phyloP scores from a whole-genome alignment of 2,888 invertebrate genomes.

The Tricholauxania praeusta region DNA sequence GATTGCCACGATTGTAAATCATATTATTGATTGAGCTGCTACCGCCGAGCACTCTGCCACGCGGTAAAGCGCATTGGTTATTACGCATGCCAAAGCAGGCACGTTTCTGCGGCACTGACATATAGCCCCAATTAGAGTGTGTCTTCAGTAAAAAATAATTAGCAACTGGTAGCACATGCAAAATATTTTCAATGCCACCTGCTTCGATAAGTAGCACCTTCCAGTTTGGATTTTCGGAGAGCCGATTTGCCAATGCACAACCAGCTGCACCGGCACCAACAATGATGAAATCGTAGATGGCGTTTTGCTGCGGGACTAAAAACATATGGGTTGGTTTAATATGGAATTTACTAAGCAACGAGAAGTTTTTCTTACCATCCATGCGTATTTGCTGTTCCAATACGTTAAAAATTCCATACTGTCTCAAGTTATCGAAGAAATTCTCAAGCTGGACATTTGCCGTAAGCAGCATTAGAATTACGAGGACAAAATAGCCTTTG shows the following conservation, averaged over 20 bases:
- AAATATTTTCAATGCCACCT: slow-evolving; percentile 67
- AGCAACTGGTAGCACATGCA: slow-evolving; percentile 61
- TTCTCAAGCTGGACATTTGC: too few relatives aligned
- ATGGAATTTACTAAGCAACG: too few relatives aligned
- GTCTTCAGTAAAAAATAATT: slow-evolving; percentile 62
- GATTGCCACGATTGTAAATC: slow-evolving; percentile 82
- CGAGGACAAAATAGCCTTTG: too few relatives aligned
- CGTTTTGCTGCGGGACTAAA: slow-evolving; percentile 76
- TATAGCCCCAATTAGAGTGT: slow-evolving; percentile 79
- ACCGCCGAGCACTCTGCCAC: slow-evolving; percentile 74
- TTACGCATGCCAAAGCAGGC: slow-evolving; percentile 71
- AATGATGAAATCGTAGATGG: slow-evolving; percentile 84
- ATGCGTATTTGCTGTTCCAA: too few relatives aligned
- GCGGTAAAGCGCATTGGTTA: slow-evolving; percentile 68
- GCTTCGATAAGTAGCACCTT: slow-evolving; percentile 70
- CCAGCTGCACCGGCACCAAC: slow-evolving; percentile 90
- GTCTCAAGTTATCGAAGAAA: too few relatives aligned
- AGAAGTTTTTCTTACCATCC: too few relatives aligned
- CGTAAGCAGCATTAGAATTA: too few relatives aligned
- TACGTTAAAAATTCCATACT: too few relatives aligned
- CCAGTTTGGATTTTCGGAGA: slow-evolving; percentile 68
- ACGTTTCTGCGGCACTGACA: slow-evolving; percentile 74
- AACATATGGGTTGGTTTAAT: too few relatives aligned
- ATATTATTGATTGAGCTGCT: slow-evolving; percentile 75
- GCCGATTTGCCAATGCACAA: slow-evolving; percentile 66